These are phyloP conservation scores for Galbula dea DNA, from an alignment of 2,113 vertebrate genomes.

Conservation along the genomic window DNA sequence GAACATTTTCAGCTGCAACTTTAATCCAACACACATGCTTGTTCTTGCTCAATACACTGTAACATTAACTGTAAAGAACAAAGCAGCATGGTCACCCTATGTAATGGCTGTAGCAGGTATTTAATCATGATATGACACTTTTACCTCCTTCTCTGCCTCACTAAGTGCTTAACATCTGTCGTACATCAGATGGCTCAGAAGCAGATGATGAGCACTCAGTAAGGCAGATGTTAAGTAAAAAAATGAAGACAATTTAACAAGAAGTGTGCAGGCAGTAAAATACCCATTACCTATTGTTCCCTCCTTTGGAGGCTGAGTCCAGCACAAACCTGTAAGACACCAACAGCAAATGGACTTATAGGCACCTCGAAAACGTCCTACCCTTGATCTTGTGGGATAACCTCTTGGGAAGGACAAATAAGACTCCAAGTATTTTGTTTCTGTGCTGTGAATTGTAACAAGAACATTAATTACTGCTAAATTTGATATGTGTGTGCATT, in stretches of 20 bases:
- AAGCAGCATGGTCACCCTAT: slow-evolving; percentile 6
- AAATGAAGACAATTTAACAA: slow-evolving; percentile 53
- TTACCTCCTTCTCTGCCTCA: slow-evolving; percentile 51
- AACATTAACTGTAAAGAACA: background rate
- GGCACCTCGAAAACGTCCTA: background rate
- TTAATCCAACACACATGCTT: background rate
- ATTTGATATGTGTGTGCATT: background rate
- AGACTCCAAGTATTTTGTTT: background rate
- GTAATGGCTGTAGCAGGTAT: slow-evolving; percentile 2
- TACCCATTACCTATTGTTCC: slow-evolving; percentile 14
- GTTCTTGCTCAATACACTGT: background rate
- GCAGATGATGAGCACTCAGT: slow-evolving; percentile 58
- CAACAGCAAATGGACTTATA: background rate
- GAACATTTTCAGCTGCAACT: background rate
- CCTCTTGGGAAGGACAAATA: background rate
- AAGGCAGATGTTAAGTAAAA: slow-evolving; percentile 51
- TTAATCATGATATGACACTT: slow-evolving; percentile 55
- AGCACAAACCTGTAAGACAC: background rate
- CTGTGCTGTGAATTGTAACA: background rate
- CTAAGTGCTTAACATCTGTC: slow-evolving; percentile 64
- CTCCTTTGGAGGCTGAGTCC: background rate
- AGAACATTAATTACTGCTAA: background rate
- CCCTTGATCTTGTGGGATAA: background rate
- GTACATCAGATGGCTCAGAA: slow-evolving; percentile 53
- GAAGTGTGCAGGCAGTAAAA: slow-evolving; percentile 41